phyloP scores from a whole-genome alignment of 2,797 vertebrate genomes.

The Phalanger gymnotis region DNA sequence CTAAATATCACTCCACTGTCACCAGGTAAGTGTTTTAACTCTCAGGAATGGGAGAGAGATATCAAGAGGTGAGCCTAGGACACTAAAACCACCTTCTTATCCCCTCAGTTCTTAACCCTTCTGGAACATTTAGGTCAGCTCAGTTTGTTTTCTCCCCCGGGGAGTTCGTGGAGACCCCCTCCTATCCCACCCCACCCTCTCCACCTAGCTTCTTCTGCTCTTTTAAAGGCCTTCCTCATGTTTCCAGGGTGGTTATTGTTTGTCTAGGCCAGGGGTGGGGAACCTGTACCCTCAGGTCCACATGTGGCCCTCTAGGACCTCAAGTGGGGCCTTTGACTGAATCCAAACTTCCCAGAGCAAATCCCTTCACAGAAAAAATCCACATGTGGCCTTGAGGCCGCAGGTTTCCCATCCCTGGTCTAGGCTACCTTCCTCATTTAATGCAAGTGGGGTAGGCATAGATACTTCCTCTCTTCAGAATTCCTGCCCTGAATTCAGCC shows the following conservation, averaged over 20 bases:
- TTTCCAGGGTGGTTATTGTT: neutral
- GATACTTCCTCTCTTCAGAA: neutral
- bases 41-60: neutral
- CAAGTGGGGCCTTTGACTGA: too few relatives aligned
- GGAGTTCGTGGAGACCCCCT: neutral
- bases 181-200: neutral
- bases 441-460: neutral
- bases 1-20: neutral
- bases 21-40: neutral
- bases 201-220: neutral
- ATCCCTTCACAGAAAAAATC: too few relatives aligned
- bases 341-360: too few relatives aligned
- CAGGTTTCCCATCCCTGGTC: too few relatives aligned
- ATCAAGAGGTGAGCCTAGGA: neutral
- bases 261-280: neutral
- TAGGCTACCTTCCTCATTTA: neutral
- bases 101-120: neutral
- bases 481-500: neutral
- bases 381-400: too few relatives aligned
- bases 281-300: too few relatives aligned
- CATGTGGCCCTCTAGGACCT: too few relatives aligned
- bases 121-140: neutral
- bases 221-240: neutral
- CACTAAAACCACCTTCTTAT: neutral
- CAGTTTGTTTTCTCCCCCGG: neutral